A percentile compares a stretch with the other conserved stretches of the same genome.
Conservation (phyloP, 2,797 vertebrate species). For the Adelosebastes latens region DNA sequence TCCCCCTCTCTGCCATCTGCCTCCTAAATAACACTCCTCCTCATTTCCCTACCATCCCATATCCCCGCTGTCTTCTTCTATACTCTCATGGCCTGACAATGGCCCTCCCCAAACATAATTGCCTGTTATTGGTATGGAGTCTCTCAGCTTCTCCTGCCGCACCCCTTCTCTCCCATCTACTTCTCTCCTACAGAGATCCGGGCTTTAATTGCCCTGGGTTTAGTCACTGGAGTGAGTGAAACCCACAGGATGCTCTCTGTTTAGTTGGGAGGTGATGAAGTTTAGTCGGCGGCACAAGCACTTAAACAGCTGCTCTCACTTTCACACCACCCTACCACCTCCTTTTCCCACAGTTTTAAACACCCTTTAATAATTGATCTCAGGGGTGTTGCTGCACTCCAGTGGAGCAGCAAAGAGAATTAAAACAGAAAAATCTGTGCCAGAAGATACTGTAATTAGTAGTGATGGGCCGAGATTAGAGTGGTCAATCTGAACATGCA, state of each 20-base stretch:
- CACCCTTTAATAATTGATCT: conserved; percentile 82
- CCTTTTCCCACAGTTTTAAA: conserved; percentile 70
- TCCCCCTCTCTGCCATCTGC: conserved; percentile 83
- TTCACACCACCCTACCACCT: conserved; percentile 33
- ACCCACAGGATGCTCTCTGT: conserved; percentile 54
- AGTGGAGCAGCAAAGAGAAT: conserved; percentile 69
- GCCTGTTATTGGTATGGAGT: conserved; percentile 80
- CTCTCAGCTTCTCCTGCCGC: conserved; percentile 49
- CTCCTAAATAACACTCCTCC: conserved; percentile 85
- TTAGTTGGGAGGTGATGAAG: conserved; percentile 58
- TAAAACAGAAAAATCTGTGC: conserved; percentile 72
- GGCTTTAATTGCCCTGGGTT: conserved; percentile 66
- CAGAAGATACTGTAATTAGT: conserved; percentile 73
- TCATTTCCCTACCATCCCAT: conserved; percentile 78
- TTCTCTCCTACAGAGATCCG: conserved; percentile 33
- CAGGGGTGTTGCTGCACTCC: conserved; percentile 69
- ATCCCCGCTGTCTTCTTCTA: conserved; percentile 73
- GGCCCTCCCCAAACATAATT: conserved; percentile 80
- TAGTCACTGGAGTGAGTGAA: conserved; percentile 47
- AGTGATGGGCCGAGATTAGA: conserved; percentile 48
- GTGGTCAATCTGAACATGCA: conserved; percentile 52
- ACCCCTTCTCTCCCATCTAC: conserved; percentile 29
- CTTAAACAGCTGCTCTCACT: conserved; percentile 67
- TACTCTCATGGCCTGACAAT: conserved; percentile 74
- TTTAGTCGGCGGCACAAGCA: conserved; percentile 47